These are phyloP conservation scores for Drosophila kambysellisi DNA, from an alignment of 2,888 invertebrate species.

Conservation along the genomic window DNA sequence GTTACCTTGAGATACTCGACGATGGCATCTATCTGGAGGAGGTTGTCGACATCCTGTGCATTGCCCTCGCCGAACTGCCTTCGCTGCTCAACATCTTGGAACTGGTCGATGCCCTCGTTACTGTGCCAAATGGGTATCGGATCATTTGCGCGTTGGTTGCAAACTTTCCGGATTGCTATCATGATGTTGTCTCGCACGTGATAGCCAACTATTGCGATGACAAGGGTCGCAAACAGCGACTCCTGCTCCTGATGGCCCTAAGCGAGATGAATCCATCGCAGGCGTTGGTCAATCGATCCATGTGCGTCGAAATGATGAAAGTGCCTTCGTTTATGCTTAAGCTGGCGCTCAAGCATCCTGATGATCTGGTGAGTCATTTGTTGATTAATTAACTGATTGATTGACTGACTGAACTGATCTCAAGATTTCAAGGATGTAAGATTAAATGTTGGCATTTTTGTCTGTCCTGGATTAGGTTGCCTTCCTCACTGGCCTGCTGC, in stretches of 20 bases:
- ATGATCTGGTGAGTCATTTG: slow-evolving; percentile 86
- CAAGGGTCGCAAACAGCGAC: slow-evolving; percentile 90
- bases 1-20: slow-evolving; percentile 95
- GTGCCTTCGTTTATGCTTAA: slow-evolving; percentile 95
- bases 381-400: not conserved
- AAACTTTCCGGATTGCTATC: slow-evolving; percentile 96
- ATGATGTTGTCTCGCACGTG: slow-evolving; percentile 94
- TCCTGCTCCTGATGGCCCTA: slow-evolving; percentile 91
- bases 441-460: not conserved
- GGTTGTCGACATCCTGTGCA: slow-evolving; percentile 96
- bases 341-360: slow-evolving; percentile 90
- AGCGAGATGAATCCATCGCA: slow-evolving; percentile 96
- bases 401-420: not conserved
- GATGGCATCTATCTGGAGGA: slow-evolving; percentile 98
- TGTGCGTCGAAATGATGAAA: slow-evolving; percentile 95
- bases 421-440: no score
- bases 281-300: slow-evolving; percentile 92
- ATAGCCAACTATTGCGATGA: slow-evolving; percentile 95
- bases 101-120: slow-evolving; percentile 93
- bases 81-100: slow-evolving; percentile 93
- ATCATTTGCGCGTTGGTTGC: slow-evolving; percentile 96
- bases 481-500: slow-evolving; percentile 94
- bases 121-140: slow-evolving; percentile 95
- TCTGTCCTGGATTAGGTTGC: slow-evolving; percentile 87
- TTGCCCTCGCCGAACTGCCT: slow-evolving; percentile 95